Conservation (phyloP, 2,113 vertebrate genomes). For the Pantherophis guttatus region DNA sequence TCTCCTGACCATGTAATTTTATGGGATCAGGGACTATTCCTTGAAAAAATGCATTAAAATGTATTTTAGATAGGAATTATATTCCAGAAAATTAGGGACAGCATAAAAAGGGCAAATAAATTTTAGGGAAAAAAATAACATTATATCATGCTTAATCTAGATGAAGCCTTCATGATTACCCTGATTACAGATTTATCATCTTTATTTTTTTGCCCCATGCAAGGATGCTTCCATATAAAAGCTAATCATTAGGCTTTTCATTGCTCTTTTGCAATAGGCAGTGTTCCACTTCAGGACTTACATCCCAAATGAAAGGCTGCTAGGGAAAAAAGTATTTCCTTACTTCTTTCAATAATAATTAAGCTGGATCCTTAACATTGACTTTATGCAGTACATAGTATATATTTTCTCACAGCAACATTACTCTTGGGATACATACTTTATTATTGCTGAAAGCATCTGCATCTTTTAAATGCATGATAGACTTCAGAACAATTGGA, state of each 20-base stretch:
- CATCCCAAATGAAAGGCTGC: not conserved
- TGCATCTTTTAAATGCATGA: constrained; percentile 45
- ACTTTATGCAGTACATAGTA: constrained; percentile 28
- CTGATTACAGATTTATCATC: not conserved
- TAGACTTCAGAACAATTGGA: constrained; percentile 47
- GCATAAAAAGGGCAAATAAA: not conserved
- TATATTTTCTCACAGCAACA: constrained; percentile 43
- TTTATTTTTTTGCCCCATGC: not conserved
- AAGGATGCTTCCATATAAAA: not conserved
- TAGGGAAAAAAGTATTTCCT: not conserved
- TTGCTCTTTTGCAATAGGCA: not conserved
- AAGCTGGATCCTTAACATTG: constrained; percentile 14
- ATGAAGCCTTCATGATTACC: not conserved
- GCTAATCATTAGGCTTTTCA: not conserved
- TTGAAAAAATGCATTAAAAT: not conserved
- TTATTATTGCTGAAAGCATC: constrained; percentile 49
- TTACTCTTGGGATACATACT: constrained; percentile 35
- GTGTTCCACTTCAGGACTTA: not conserved
- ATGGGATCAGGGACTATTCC: not conserved
- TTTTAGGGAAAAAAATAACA: not conserved
- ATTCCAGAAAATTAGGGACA: not conserved
- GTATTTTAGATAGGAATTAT: not conserved
- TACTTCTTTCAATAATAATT: constrained; percentile 18
- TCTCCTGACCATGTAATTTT: not conserved
- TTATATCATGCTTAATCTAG: not conserved